These are phyloP conservation scores for Zophobas atratus DNA, from an alignment of 1,140 invertebrate genomes.

Conservation along the genomic window DNA sequence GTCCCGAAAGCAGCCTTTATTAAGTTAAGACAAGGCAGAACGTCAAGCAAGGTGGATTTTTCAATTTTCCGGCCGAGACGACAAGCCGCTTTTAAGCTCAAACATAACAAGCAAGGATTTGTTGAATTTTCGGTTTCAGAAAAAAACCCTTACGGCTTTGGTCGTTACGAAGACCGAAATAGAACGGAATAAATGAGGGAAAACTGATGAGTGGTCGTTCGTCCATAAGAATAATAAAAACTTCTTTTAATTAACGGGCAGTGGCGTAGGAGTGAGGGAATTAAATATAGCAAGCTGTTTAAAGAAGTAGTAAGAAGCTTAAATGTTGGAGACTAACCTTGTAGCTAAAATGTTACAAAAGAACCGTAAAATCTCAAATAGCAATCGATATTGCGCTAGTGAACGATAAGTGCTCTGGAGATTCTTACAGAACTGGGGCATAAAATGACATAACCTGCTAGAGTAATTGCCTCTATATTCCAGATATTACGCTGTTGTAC, in stretches of 20 bases:
- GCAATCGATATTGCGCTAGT: too few species aligned
- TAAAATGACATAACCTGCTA: too few species aligned
- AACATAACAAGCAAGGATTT: conserved; percentile 13
- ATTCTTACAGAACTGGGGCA: too few species aligned
- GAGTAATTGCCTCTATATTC: too few species aligned
- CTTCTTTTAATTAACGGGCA: not conserved
- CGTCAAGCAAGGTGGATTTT: conserved; percentile 5
- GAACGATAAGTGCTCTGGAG: too few species aligned
- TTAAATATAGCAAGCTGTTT: too few species aligned
- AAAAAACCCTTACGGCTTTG: conserved; percentile 3
- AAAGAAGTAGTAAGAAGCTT: too few species aligned
- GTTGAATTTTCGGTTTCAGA: conserved; percentile 2
- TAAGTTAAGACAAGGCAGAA: not conserved
- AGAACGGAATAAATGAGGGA: not conserved
- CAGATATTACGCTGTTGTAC: too few species aligned
- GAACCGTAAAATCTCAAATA: too few species aligned
- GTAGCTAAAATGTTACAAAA: too few species aligned
- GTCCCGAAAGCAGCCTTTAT: conserved; percentile 1
- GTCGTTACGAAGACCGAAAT: not conserved
- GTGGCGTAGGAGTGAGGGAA: too few species aligned
- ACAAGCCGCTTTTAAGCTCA: conserved; percentile 13
- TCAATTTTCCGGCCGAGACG: conserved; percentile 5
- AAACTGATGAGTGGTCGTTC: not conserved
- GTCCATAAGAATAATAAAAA: not conserved
- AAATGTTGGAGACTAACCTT: too few species aligned